Evolutionary conservation across 2,888 invertebrate genomes (phyloP).

Genomic region (Monopis laevigella): DNA sequence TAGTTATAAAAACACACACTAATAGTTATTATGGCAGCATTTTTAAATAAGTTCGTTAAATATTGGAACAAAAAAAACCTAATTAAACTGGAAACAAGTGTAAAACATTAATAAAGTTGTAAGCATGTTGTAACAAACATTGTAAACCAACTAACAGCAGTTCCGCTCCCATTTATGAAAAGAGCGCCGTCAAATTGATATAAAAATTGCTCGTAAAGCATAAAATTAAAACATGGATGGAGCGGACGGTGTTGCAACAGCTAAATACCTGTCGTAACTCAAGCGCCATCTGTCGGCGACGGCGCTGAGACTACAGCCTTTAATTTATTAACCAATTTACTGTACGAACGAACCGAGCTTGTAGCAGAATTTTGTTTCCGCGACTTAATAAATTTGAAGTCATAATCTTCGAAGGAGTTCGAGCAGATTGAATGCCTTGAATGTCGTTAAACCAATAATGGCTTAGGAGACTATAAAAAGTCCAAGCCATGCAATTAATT

Average conservation of each 20-base stretch:
- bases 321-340: constrained; percentile 66
- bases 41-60: too few species aligned
- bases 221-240: constrained; percentile 60
- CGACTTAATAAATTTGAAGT: constrained; percentile 54
- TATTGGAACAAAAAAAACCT: too few species aligned
- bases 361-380: constrained; percentile 47
- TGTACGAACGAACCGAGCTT: constrained; percentile 53
- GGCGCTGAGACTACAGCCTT: constrained; percentile 58
- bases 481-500: too few species aligned
- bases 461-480: too few species aligned
- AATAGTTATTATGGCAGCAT: too few species aligned
- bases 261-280: constrained; percentile 67
- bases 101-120: too few species aligned
- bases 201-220: constrained; percentile 63
- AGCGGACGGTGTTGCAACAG: constrained; percentile 60
- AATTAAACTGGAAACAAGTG: too few species aligned
- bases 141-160: too few species aligned
- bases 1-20: too few species aligned
- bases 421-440: background rate
- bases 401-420: constrained; percentile 38
- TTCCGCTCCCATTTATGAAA: too few species aligned
- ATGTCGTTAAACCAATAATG: too few species aligned
- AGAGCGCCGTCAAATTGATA: constrained; percentile 51
- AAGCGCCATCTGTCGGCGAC: constrained; percentile 62
- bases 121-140: too few species aligned